Base-by-base conservation (phyloP, 2,113 vertebrate species). In the Vicugna pacos region DNA sequence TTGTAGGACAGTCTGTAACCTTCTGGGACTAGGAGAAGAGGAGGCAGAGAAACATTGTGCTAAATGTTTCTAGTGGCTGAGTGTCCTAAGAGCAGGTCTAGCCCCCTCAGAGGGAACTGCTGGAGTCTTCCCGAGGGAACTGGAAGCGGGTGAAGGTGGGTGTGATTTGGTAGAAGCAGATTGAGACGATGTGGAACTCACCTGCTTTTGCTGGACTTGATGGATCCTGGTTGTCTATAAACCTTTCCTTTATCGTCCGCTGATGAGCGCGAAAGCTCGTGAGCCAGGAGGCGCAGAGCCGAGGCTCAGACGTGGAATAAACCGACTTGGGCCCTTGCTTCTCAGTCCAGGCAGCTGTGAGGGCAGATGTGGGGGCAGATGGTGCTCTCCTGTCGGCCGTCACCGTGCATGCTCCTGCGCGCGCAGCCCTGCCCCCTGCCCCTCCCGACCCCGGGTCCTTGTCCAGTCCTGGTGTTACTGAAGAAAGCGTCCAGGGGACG, bases 401-500 rank as follows among this genome's bases (percentile, higher is more conserved):
- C 38, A 42, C 38, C 38, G 5, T 42, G 38, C 38, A 42, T 5
- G 38, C 38, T 42, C 38, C 4, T 42, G 38, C 38, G 38, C 38
- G 38, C 5, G 38, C 38, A 42, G 38, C 38, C 38, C 38, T 42
- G 38, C 38, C 38, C 38, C 38, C 38, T 42, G 26, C 30, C 22
- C 16, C 56, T 60, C 80, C 91, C 52, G 60, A 20, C 50, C 60
- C 20, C 24, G 1, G 72, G 70, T 35, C 52, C 73, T 42, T 32
- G 38, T 38, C 62, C 42, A 52, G 94, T 70, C 75, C n/a, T 96
- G 81, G 91, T 91, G 94, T 81, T 88, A 73, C 56, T 52, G 54
- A 70, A 58, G 93, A 65, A 76, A 73, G 77, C 67, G 97, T 97
- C 80, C 85, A 38, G 77, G 82, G 76, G 72, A 91, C 70, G 76